phyloP scores from a whole-genome alignment of 2,888 invertebrate genomes.

The Brenthis hecate region DNA sequence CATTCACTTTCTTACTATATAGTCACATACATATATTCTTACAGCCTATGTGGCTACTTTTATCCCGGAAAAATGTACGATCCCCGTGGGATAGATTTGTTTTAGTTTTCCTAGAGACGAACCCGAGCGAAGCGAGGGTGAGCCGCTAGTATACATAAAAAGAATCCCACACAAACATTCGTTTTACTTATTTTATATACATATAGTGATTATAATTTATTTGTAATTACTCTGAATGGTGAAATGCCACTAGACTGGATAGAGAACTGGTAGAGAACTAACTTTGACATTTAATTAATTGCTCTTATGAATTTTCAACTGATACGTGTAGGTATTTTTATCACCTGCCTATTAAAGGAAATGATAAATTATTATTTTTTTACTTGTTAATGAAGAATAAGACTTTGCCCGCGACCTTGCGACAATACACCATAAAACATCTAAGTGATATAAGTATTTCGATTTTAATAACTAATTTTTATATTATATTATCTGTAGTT shows the following conservation, averaged over 20 bases:
- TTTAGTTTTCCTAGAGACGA: too few relatives aligned
- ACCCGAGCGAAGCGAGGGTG: too few relatives aligned
- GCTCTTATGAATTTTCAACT: slow-evolving; percentile 14
- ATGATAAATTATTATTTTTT: slow-evolving; percentile 10
- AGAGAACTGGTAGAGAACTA: slow-evolving; percentile 12
- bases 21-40: too few relatives aligned
- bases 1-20: too few relatives aligned
- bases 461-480: too few relatives aligned
- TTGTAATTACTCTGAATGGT: slow-evolving; percentile 9
- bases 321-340: slow-evolving; percentile 15
- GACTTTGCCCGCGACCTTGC: not conserved
- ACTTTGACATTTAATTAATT: slow-evolving; percentile 26
- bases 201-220: not conserved
- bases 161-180: too few relatives aligned
- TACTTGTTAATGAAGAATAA: not conserved
- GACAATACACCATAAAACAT: not conserved
- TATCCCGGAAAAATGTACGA: too few relatives aligned
- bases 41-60: too few relatives aligned
- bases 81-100: too few relatives aligned
- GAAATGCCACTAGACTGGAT: slow-evolving; percentile 21
- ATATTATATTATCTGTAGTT: too few relatives aligned
- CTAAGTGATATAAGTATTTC: too few relatives aligned
- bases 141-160: too few relatives aligned
- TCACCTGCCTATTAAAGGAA: slow-evolving; percentile 24
- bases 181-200: not conserved